These are phyloP conservation scores for Synergus gifuensis DNA, from an alignment of 2,888 invertebrate species.

Conservation along the genomic window DNA sequence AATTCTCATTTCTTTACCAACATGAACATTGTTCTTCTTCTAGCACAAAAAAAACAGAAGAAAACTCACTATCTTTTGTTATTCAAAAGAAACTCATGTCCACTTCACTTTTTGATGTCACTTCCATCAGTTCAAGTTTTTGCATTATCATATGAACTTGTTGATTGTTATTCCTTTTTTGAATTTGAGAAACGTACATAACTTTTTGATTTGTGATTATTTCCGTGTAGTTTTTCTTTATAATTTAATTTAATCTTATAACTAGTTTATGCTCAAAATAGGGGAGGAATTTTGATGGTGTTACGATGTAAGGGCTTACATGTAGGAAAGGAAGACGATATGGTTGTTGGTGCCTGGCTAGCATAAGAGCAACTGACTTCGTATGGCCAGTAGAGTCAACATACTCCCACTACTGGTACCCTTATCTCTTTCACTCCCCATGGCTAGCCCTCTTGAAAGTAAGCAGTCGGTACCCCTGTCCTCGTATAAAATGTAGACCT, in stretches of 20 bases:
- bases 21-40: neutral
- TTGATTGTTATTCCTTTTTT: neutral
- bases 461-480: conserved; percentile 45
- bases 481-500: neutral
- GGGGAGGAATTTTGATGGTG: neutral
- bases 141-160: neutral
- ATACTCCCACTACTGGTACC: conserved; percentile 70
- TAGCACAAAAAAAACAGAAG: neutral
- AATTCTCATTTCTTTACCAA: conserved; percentile 25
- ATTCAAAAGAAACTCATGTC: neutral
- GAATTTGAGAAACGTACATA: neutral
- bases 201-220: neutral
- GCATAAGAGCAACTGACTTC: conserved; percentile 76
- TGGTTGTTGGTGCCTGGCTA: conserved; percentile 70
- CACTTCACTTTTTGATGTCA: neutral
- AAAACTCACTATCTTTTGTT: neutral
- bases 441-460: conserved; percentile 62
- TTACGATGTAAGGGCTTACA: conserved; percentile 34
- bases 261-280: neutral
- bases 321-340: conserved; percentile 45
- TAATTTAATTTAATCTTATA: neutral
- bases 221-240: neutral
- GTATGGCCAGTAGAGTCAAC: conserved; percentile 69
- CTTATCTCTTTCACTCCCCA: conserved; percentile 71
- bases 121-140: neutral